These are phyloP conservation scores for Drosophila demipolita DNA, from an alignment of 2,888 invertebrate genomes.

Conservation along the genomic window DNA sequence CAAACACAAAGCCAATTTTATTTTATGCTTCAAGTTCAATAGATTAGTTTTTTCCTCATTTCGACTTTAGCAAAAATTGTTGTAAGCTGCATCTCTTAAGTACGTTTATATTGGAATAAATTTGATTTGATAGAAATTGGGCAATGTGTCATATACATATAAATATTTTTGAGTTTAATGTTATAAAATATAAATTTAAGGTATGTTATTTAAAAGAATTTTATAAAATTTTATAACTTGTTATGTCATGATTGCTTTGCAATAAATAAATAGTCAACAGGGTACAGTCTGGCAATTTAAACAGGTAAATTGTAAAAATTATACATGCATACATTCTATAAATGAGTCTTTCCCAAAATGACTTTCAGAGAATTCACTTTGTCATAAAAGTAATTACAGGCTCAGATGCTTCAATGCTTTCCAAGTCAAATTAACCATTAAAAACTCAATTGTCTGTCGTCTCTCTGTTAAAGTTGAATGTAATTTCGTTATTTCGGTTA, in stretches of 20 bases:
- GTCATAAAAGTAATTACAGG: conserved; percentile 51
- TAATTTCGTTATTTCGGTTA: conserved; percentile 81
- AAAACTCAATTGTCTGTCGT: conserved; percentile 64
- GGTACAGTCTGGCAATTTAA: background rate
- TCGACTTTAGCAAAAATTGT: background rate
- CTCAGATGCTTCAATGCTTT: conserved; percentile 29
- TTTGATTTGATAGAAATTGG: background rate
- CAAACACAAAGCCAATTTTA: background rate
- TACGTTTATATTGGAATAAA: background rate
- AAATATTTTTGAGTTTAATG: background rate
- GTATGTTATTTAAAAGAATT: background rate
- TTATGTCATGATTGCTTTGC: background rate
- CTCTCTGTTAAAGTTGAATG: conserved; percentile 48
- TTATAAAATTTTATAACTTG: background rate
- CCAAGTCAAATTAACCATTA: conserved; percentile 56
- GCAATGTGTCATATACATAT: background rate
- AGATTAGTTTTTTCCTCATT: background rate
- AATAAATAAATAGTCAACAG: background rate
- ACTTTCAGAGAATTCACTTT: conserved; percentile 18
- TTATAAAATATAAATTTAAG: background rate
- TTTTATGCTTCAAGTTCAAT: background rate
- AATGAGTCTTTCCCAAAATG: conserved; percentile 5
- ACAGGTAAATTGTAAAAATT: background rate
- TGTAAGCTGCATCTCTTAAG: background rate
- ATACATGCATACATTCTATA: background rate